phyloP scores from a whole-genome alignment of 2,888 invertebrate species.

The Argynnis bischoffii region DNA sequence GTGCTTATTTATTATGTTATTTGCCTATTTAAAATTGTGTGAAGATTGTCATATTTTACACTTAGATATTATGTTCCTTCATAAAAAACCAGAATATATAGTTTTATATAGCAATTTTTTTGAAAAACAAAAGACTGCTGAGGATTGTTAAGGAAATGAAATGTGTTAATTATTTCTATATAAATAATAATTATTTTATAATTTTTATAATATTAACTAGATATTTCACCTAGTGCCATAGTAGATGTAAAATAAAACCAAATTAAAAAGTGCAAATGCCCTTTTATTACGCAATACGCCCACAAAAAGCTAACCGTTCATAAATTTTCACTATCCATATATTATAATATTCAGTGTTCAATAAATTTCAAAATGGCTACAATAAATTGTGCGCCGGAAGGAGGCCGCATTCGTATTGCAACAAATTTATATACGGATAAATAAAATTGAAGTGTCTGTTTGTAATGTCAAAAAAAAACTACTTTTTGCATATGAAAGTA shows the following conservation, averaged over 20 bases:
- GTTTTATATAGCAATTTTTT: no score
- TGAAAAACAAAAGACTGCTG: no score
- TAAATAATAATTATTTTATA: not conserved
- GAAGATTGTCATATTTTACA: no score
- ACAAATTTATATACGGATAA: conserved; percentile 1
- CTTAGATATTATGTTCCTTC: no score
- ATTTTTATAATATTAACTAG: not conserved
- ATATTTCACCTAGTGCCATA: conserved; percentile 10
- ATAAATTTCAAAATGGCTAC: conserved; percentile 48
- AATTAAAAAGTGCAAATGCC: conserved; percentile 66
- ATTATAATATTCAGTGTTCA: conserved; percentile 60
- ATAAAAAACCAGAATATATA: no score
- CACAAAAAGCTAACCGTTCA: conserved; percentile 79
- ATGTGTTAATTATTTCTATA: not conserved
- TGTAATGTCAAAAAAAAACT: no score
- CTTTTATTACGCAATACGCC: conserved; percentile 79
- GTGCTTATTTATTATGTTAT: no score
- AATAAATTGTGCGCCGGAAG: conserved; percentile 32
- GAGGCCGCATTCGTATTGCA: conserved; percentile 23
- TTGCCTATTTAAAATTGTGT: no score
- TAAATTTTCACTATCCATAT: conserved; percentile 73
- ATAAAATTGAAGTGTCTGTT: not conserved
- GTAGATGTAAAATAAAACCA: conserved; percentile 54
- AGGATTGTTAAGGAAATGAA: no score
- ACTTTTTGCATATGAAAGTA: no score